Conservation (phyloP, 2,888 invertebrate genomes). For the Hylaea fasciaria region DNA sequence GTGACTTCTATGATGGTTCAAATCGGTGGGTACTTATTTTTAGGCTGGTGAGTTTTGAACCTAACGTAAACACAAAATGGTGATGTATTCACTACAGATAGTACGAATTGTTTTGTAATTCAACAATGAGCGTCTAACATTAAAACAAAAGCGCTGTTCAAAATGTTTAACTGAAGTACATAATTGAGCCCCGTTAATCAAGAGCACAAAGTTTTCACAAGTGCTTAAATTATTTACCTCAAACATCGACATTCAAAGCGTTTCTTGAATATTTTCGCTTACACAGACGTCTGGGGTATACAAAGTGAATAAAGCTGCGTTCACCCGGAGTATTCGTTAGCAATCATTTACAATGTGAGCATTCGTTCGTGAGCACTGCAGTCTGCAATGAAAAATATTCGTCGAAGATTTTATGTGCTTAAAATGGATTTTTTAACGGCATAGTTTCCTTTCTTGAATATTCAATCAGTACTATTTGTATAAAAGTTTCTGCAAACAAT, state of each 20-base stretch:
- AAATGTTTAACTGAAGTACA: constrained; percentile 75
- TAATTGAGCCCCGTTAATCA: constrained; percentile 82
- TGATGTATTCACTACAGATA: constrained; percentile 43
- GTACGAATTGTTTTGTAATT: constrained; percentile 48
- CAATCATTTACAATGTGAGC: constrained; percentile 19
- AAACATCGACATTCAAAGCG: constrained; percentile 80
- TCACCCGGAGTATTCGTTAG: constrained; percentile 11
- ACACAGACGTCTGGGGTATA: constrained; percentile 68
- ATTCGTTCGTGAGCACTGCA: constrained; percentile 9
- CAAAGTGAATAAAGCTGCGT: constrained; percentile 59
- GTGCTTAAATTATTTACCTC: constrained; percentile 80
- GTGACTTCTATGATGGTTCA: background rate
- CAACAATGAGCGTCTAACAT: constrained; percentile 65
- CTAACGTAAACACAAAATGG: constrained; percentile 40
- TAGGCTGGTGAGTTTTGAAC: background rate
- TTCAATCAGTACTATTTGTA: no score
- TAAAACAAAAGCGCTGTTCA: constrained; percentile 68
- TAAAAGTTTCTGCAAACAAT: no score
- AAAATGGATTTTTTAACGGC: no score
- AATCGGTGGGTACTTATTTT: background rate
- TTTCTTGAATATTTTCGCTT: constrained; percentile 77
- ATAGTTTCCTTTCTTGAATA: background rate
- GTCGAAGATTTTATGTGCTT: no score
- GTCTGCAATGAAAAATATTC: constrained; percentile 68
- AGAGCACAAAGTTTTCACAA: constrained; percentile 79